Evolutionary conservation across 2,113 vertebrate species (phyloP).

Genomic region (Pagrus major): DNA sequence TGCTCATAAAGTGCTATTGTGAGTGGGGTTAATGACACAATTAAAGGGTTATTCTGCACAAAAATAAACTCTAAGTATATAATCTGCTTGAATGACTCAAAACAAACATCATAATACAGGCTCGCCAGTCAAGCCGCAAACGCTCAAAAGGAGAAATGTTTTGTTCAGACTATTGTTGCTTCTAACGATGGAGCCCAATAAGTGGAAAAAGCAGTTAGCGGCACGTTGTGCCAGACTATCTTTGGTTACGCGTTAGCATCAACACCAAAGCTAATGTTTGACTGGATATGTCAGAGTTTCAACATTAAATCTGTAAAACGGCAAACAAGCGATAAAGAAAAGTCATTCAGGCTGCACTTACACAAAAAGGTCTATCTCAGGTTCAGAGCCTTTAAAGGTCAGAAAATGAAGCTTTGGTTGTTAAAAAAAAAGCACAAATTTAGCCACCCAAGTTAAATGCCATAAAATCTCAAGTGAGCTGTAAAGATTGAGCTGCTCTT

Average conservation of each 20-base stretch:
- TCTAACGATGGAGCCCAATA: conserved; percentile 34
- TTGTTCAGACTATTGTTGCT: conserved; percentile 53
- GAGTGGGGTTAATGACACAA: conserved; percentile 64
- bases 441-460: conserved; percentile 47
- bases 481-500: conserved; percentile 37
- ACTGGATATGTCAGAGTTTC: conserved; percentile 47
- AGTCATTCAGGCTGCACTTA: conserved; percentile 10
- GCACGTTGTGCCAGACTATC: conserved; percentile 29
- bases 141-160: conserved; percentile 45
- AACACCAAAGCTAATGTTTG: conserved; percentile 49
- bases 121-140: conserved; percentile 57
- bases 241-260: conserved; percentile 19
- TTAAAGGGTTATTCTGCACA: conserved; percentile 61
- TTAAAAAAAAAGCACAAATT: conserved; percentile 48
- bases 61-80: conserved; percentile 67
- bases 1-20: conserved; percentile 74
- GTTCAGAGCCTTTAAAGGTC: conserved; percentile 70
- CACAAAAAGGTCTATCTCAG: conserved; percentile 7
- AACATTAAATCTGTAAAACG: conserved; percentile 36
- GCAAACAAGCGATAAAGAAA: conserved; percentile 45
- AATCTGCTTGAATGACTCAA: conserved; percentile 60
- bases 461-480: conserved; percentile 62
- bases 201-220: conserved; percentile 60
- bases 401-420: conserved; percentile 36
- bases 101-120: conserved; percentile 54